Evolutionary conservation across 2,888 invertebrate genomes (phyloP), one percentile per base, ranked within the genome.

Genomic region (Cephus runcator): DNA sequence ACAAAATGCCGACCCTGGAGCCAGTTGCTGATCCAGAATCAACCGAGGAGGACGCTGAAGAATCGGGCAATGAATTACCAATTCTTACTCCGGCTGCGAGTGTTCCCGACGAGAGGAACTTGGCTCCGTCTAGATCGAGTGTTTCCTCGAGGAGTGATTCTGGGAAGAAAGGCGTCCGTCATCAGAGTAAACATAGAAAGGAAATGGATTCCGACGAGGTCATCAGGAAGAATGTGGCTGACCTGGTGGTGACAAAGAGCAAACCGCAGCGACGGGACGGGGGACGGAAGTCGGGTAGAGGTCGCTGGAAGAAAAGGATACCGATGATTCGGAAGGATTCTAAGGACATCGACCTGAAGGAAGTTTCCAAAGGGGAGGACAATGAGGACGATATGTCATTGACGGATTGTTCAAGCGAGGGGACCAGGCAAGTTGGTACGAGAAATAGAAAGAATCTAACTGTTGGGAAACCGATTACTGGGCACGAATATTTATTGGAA

Each of bases 1-100:
- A 92, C 77, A 93, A 93, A 82, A 94, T 96, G 85, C 93, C 94
- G 79, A 96, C 96, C 0, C 73, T 87, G 36, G 87, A 89, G 56
- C 84, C 84, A 0, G 80, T 83, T 4, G 84, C 83, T 35, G 69
- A 79, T 0, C 0, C 75, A 40, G 71, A 80, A 0, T 74, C 80
- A 0, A 77, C 35, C 12, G 82, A 85, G 3, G 85, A 86, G 15
- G 79, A 79, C 31, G 35, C 35, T 1, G 85, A 85, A 31, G 85
- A 85, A 23, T 75, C 79, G 1, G 33, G 74, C 30, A 85, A 79
- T 35, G 87, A 89, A 71, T 80, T 87, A 11, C 87, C 88, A 0
- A 83, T 87, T 40, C 76, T 87, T 0, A 84, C 86, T 0, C 87
- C 88, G 2, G 82, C 80, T 0, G 81, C 82, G 1, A 77, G 36